Evolutionary conservation across 2,797 vertebrate species (phyloP), one percentile per base, ranked within the genome.

Genomic region (Cygnus olor): DNA sequence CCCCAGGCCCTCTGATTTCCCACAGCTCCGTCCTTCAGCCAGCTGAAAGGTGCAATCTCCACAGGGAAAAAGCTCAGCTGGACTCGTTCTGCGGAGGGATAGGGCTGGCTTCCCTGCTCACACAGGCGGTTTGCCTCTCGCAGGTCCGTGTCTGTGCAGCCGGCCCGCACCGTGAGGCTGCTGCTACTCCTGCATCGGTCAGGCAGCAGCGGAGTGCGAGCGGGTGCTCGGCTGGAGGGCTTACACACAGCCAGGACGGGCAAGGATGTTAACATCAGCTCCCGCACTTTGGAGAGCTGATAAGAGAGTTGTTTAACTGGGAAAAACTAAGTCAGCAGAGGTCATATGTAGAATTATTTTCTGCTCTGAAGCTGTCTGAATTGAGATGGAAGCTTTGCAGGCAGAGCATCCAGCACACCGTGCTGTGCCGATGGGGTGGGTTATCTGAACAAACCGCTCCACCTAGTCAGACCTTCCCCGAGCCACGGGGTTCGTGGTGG

Each of bases 271-370:
- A 8, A 7, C 21, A 1, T 10, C 10, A 2, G 32, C 42, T 47
- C 14, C 6, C 3, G 80, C 51, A 6, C 56, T 19, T 36, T 28
- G 11, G 45, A 27, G 40, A 49, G 32, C 45, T 28, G 73, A 5
- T 16, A 2, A 2, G 6, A 0, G 17, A 8, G 54, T 0, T 44
- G n/a, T 3, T 22, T 5, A 27, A 4, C 51, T 2, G 38, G 38
- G 70, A 65, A 5, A 36, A 3, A 17, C 4, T 3, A 40, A 7
- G 1, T 7, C 72, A 49, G 80, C 60, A 70, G 69, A 34, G 66
- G 78, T 56, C 49, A 36, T 5, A 36, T 1, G 28, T 32, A 6
- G 71, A 5, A 3, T n/a, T 15, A 32, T 42, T 56, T 27, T 30
- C 65, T 0, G 8, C 63, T 14, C 0, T 16, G 7, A 34, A 34